Base-by-base conservation (phyloP, 2,888 invertebrate genomes). In the Callosobruchus maculatus region DNA sequence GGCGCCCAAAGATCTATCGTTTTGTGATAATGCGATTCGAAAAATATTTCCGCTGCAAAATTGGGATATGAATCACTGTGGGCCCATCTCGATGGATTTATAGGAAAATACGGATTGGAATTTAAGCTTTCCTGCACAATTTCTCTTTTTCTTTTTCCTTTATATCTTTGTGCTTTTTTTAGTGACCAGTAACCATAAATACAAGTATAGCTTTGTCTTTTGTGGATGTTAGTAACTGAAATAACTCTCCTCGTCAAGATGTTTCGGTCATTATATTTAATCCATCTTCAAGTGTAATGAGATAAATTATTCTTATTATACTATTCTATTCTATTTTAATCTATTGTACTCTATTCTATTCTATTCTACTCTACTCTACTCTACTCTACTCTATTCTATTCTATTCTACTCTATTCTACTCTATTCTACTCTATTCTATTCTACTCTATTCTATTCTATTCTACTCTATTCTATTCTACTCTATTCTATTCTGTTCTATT, bases 251-350 rank as follows among this genome's bases (percentile, higher is more conserved):
- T n/a, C n/a, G n/a, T n/a, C n/a, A n/a, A n/a, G n/a, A n/a, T n/a
- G n/a, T n/a, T n/a, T n/a, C n/a, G n/a, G n/a, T n/a, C n/a, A n/a
- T n/a, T n/a, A n/a, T n/a, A n/a, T n/a, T n/a, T n/a, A n/a, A n/a
- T n/a, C n/a, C n/a, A n/a, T n/a, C n/a, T n/a, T n/a, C n/a, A n/a
- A n/a, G n/a, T n/a, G n/a, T n/a, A n/a, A n/a, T n/a, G n/a, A n/a
- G n/a, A n/a, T n/a, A n/a, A n/a, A n/a, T n/a, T n/a, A n/a, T n/a
- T n/a, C n/a, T n/a, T n/a, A n/a, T n/a, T 69, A 69, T 69, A 20
- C 69, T 69, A 69, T 69, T 69, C 69, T 69, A 69, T 69, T 69
- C 69, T 69, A 69, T 69, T 69, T 22, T 69, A 69, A 22, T 69
- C 69, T 69, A 69, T 69, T 69, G 20, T 69, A 69, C 21, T 69